Base-by-base conservation (phyloP, 2,113 vertebrate genomes). In the Athene cunicularia region DNA sequence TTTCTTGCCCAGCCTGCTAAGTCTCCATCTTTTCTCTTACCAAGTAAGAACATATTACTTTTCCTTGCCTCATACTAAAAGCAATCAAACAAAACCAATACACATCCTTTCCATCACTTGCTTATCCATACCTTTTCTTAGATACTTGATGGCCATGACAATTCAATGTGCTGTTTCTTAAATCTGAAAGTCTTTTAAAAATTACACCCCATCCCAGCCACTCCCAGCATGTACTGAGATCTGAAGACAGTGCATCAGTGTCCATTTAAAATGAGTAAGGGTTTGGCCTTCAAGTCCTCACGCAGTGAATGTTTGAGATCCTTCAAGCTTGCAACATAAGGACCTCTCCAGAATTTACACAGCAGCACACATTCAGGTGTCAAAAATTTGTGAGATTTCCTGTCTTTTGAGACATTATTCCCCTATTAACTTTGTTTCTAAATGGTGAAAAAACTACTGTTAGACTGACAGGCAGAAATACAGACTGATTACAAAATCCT, bases 251-350 rank as follows among this genome's bases (percentile, higher is more conserved):
- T 3, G 22, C 35, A 60, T 28, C 20, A 27, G 12, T 28, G 16
- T 21, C 37, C 62, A 63, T 30, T 71, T 30, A 62, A 73, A 84
- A 32, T 2, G 7, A 7, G 20, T 8, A 70, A 58, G 21, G 10
- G 5, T 52, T 77, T 62, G 55, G 21, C 14, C 52, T 79, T 11
- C n/a, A 67, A 85, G 45, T 56, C 55, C 11, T 85, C 3, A 1
- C 7, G 10, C n/a, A 63, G 15, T 3, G 21, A 58, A 74, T 0
- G 0, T n/a, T 15, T 30, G 11, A 81, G 41, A 53, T 26, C 50
- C n/a, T 49, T 43, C 52, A 80, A 56, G 24, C 19, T 24, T 67
- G 23, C 3, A 9, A 41, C 9, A 17, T 17, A 71, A 59, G 26
- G 17, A 87, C 27, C 2, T 45, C 16, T 37, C 33, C 35, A 60